These are phyloP conservation scores for Microchrysa polita DNA, from an alignment of 2,888 invertebrate genomes.

Conservation along the genomic window DNA sequence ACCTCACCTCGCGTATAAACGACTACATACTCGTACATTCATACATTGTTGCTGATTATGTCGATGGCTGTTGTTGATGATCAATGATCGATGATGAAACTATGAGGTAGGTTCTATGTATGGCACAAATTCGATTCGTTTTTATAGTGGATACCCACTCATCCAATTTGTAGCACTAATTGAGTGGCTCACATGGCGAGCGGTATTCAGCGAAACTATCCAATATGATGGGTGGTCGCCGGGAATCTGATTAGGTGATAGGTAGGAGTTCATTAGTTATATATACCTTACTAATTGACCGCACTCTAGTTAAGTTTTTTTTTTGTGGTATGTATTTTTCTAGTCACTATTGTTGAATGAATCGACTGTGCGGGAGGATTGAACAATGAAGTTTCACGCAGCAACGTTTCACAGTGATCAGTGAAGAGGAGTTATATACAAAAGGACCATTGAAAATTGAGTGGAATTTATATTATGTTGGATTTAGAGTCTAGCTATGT, in stretches of 20 bases:
- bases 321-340: background rate
- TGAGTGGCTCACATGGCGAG: slow-evolving; percentile 44
- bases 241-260: slow-evolving; percentile 3
- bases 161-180: slow-evolving; percentile 49
- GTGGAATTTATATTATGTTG: too few species aligned
- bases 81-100: slow-evolving; percentile 48
- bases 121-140: background rate
- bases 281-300: slow-evolving; percentile 24
- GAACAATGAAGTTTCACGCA: too few species aligned
- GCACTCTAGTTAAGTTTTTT: slow-evolving; percentile 3
- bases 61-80: slow-evolving; percentile 45
- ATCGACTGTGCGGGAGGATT: too few species aligned
- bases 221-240: slow-evolving; percentile 46
- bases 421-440: too few species aligned
- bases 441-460: too few species aligned
- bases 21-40: too few species aligned
- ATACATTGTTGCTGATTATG: slow-evolving; percentile 47
- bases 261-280: slow-evolving; percentile 34
- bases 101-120: slow-evolving; percentile 34
- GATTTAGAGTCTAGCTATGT: too few species aligned
- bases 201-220: slow-evolving; percentile 30
- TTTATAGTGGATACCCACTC: slow-evolving; percentile 26
- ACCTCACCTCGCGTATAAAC: slow-evolving; percentile 45
- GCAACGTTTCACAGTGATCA: too few species aligned
- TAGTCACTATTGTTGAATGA: too few species aligned